These are phyloP conservation scores for Calosoma granatense DNA, from an alignment of 1,140 invertebrate genomes.

Conservation along the genomic window DNA sequence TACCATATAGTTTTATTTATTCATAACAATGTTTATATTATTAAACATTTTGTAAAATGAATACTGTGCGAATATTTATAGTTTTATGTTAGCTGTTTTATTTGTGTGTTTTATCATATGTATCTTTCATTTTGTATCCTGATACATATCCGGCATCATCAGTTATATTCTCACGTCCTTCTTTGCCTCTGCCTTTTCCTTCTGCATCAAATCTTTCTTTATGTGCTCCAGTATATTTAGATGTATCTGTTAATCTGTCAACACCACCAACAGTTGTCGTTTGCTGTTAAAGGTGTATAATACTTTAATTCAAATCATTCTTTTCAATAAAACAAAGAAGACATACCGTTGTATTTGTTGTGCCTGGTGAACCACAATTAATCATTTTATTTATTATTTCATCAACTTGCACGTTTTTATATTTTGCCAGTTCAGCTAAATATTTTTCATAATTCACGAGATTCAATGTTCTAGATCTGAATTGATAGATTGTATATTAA, in stretches of 20 bases:
- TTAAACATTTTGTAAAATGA: too few relatives aligned
- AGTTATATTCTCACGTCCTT: slow-evolving; percentile 63
- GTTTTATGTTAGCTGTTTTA: not conserved
- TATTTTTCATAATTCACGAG: slow-evolving; percentile 72
- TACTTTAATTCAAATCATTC: not conserved
- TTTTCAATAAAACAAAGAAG: not conserved
- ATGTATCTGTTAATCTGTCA: slow-evolving; percentile 73
- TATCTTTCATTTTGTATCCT: slow-evolving; percentile 73
- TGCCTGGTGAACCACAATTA: slow-evolving; percentile 63
- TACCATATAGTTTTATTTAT: too few relatives aligned
- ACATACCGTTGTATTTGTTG: slow-evolving; percentile 39
- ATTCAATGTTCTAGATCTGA: slow-evolving; percentile 50
- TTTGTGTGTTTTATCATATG: slow-evolving; percentile 51
- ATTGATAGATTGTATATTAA: slow-evolving; percentile 11
- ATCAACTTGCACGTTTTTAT: slow-evolving; percentile 61
- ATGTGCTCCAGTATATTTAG: slow-evolving; percentile 79
- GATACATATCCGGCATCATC: slow-evolving; percentile 71
- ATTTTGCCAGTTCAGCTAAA: slow-evolving; percentile 68
- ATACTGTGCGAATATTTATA: too few relatives aligned
- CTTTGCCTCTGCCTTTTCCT: slow-evolving; percentile 76
- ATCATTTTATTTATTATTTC: slow-evolving; percentile 70
- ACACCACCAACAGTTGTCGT: slow-evolving; percentile 61
- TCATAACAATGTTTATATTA: not conserved
- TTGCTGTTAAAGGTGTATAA: slow-evolving; percentile 31
- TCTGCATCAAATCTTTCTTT: slow-evolving; percentile 72